Conservation (phyloP, 2,113 vertebrate genomes). For the Chrysochloris asiatica region DNA sequence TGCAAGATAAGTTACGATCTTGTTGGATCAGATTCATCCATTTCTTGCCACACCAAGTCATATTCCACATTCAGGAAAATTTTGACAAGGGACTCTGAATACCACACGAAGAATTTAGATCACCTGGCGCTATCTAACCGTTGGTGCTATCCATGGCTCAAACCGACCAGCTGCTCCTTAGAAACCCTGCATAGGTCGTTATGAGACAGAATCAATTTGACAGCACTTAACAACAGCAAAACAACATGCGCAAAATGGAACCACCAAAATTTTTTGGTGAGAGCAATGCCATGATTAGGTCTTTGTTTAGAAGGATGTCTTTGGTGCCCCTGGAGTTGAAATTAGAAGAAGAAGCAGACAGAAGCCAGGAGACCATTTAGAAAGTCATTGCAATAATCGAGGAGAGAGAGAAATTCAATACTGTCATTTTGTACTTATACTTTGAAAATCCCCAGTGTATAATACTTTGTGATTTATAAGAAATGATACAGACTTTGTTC, state of each 20-base stretch:
- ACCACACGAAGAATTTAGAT: background rate
- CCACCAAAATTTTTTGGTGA: background rate
- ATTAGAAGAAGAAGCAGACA: background rate
- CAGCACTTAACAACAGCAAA: too few species aligned
- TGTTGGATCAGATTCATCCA: background rate
- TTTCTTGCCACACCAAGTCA: slow-evolving; percentile 31
- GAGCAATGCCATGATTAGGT: background rate
- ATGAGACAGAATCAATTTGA: too few species aligned
- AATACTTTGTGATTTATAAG: slow-evolving; percentile 38
- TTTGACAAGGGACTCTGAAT: slow-evolving; percentile 19
- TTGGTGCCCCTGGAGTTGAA: background rate
- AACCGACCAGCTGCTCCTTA: too few species aligned
- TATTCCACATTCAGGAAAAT: slow-evolving; percentile 7
- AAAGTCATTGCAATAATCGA: slow-evolving; percentile 5
- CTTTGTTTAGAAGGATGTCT: slow-evolving; percentile 23
- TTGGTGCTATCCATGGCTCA: too few species aligned
- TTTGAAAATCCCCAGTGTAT: slow-evolving; percentile 29
- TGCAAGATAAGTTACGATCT: background rate
- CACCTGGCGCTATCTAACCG: too few species aligned
- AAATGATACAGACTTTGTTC: slow-evolving; percentile 35
- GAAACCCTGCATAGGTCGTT: too few species aligned
- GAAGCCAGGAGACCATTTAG: slow-evolving; percentile 28
- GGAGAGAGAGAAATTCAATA: background rate
- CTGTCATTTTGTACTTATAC: background rate
- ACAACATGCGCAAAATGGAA: background rate